Evolutionary conservation across 2,888 invertebrate genomes (phyloP), one percentile per base, ranked within the genome.

Genomic region (Nephrotoma guestfalica): DNA sequence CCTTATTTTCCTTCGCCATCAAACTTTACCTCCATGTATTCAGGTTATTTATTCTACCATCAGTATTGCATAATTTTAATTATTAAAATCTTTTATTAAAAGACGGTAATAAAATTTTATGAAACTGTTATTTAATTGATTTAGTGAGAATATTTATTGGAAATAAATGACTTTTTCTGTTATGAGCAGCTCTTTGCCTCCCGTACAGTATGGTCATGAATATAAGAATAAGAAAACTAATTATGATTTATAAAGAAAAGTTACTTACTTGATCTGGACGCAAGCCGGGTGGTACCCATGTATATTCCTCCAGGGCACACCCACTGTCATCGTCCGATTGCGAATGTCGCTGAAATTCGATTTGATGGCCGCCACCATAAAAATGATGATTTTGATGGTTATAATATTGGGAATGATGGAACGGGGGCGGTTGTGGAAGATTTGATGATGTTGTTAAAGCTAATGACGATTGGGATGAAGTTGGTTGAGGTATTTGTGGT

Each of bases 251-350:
- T 71, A 18, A 11, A 85, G 13, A 15, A 71, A 15, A 42, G 42
- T 41, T 9, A 89, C 92, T 92, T 91, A 99, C 99, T 95, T 98
- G 98, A 92, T 99, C 98, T 0, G 99, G 98, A 90, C 98, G 94
- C 15, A 99, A 93, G 88, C 98, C 98, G 2, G 97, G 97, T 57
- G 99, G 99, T 88, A 99, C 97, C 99, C 99, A 99, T 1, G 98
- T 98, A 92, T 98, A 99, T 92, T 99, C 99, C 91, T 99, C 99
- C 88, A 99, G 92, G 40, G 98, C 98, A 91, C 99, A 99, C 9
- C 99, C 99, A 86, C 97, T 97, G 92, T 99, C 99, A 91, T 99
- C 98, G 91, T 99, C 99, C 88, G 97, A 97, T 91, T 98, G 97
- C 86, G 97, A 97, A 90, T 97, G 96, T 88, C 97, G 92, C 90